phyloP scores from a whole-genome alignment of 1,140 invertebrate genomes.

The Trichonephila inaurata region DNA sequence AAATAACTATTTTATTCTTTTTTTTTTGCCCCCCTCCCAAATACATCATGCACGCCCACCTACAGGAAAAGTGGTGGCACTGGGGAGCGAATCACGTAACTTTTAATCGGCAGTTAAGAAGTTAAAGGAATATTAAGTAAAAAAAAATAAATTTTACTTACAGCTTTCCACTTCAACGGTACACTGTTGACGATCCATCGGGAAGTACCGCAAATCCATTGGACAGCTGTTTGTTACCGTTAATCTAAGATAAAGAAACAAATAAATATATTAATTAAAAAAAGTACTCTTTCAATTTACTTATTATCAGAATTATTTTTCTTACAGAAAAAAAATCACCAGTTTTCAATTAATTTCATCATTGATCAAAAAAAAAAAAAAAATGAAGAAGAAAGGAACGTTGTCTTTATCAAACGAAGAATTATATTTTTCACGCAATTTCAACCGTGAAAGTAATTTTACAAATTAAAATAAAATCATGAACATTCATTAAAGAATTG shows the following conservation, averaged over 20 bases:
- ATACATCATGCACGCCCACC: too few relatives aligned
- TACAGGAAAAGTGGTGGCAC: too few relatives aligned
- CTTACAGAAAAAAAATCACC: neutral
- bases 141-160: slow-evolving; percentile 79
- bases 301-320: neutral
- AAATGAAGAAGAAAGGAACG: neutral
- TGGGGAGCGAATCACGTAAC: too few relatives aligned
- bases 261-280: neutral
- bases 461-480: neutral
- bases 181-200: slow-evolving; percentile 82
- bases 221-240: slow-evolving; percentile 81
- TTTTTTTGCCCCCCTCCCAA: too few relatives aligned
- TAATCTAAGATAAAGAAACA: slow-evolving; percentile 79
- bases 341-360: neutral
- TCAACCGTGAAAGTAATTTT: neutral
- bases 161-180: slow-evolving; percentile 83
- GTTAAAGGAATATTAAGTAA: too few relatives aligned
- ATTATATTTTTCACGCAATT: neutral
- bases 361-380: neutral
- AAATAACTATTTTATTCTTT: too few relatives aligned
- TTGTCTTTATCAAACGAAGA: neutral
- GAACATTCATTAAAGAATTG: neutral
- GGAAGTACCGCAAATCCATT: slow-evolving; percentile 81
- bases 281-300: neutral
- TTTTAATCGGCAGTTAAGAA: too few relatives aligned